Evolutionary conservation across 2,888 invertebrate genomes (phyloP).

Genomic region (Ennomos erosarius): DNA sequence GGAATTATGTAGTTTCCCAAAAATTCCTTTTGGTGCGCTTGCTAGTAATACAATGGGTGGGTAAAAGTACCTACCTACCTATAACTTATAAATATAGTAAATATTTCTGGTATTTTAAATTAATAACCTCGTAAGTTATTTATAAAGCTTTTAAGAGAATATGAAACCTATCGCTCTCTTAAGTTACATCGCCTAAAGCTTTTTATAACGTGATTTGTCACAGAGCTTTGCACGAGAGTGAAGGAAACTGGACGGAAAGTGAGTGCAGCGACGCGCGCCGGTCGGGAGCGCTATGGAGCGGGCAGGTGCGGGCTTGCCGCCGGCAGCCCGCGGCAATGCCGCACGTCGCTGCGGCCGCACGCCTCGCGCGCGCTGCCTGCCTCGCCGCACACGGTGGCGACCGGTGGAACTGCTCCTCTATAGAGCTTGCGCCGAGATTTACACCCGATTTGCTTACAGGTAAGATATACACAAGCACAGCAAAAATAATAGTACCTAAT

Average conservation of each 20-base stretch:
- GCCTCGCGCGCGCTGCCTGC: constrained; percentile 88
- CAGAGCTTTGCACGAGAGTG: constrained; percentile 74
- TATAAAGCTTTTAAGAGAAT: no score
- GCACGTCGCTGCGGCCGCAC: constrained; percentile 90
- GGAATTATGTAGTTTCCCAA: no score
- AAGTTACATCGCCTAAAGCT: no score
- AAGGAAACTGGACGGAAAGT: constrained; percentile 79
- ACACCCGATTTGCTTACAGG: constrained; percentile 92
- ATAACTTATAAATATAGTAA: no score
- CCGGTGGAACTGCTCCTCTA: constrained; percentile 94
- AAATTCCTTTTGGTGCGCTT: no score
- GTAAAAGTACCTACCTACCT: no score
- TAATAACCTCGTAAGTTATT: no score
- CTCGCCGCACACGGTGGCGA: constrained; percentile 89
- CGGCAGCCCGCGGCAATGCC: constrained; percentile 89
- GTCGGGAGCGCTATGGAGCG: constrained; percentile 83
- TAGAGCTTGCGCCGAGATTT: constrained; percentile 88
- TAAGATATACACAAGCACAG: constrained; percentile 51
- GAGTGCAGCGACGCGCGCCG: constrained; percentile 75
- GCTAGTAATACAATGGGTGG: no score
- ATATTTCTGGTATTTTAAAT: no score
- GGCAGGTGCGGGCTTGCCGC: constrained; percentile 87
- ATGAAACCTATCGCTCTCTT: no score
- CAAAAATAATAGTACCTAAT: no score
- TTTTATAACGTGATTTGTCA: constrained; percentile 2